Evolutionary conservation across 2,888 invertebrate species (phyloP), one percentile per base, ranked within the genome.

Genomic region (Agrotis exclamationis): DNA sequence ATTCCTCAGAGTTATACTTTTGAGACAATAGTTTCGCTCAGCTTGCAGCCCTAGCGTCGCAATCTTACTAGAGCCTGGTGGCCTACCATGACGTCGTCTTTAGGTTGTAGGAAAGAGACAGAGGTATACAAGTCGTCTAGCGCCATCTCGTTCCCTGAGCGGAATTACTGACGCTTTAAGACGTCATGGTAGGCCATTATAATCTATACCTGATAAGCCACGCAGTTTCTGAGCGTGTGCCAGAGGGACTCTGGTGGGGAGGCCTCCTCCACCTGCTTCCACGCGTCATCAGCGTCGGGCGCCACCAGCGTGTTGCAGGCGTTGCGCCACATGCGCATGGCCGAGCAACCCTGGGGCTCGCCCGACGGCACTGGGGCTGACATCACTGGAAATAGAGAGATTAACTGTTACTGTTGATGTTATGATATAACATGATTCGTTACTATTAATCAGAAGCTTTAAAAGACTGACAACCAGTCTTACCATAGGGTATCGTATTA

Each of bases 201-300:
- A 1, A 24, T 16, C 9, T 24, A 3, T 18, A n/a, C 24, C 53
- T 53, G 24, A 28, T 28, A 28, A 11, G 24, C 54, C 18, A 95
- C 93, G 64, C 96, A 96, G 88, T 96, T 95, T 69, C 91, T 85
- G 0, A 96, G 88, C 4, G 95, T 94, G 73, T 96, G 96, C 96
- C 96, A 96, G 53, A 93, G 84, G 11, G 87, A 85, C 77, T 94
- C 93, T 0, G 93, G 86, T 0, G 94, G 91, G 0, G 94, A 91
- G 14, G 90, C 82, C 0, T 89, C 90, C 1, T 88, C 89, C 48
- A 96, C 85, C 82, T 90, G 87, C 51, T 87, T 79, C 96, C 96
- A 96, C 1, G 93, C 92, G 14, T 88, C 91, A 20, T 93, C 93
- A 0, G 92, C 86, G 56, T 87, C 88, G 4, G 94, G 92, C 18